Evolutionary conservation across 2,888 invertebrate species (phyloP), one percentile per base, ranked within the genome.

Genomic region (Bhutanitis thaidina): DNA sequence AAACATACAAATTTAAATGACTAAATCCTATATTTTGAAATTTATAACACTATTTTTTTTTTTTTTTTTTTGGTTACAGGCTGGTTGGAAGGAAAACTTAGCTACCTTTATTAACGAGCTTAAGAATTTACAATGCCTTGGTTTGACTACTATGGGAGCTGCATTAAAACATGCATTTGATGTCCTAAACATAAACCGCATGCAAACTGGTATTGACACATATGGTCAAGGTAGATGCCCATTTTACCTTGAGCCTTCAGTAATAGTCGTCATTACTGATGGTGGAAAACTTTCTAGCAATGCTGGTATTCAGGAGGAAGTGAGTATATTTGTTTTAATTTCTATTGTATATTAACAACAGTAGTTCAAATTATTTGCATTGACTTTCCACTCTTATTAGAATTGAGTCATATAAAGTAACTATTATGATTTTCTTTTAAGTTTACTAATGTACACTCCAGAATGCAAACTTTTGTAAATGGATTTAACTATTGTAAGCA

Each of bases 161-260:
- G 98, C 98, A 32, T 90, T 99, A 58, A 97, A 98, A 75, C 96
- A 98, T 88, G 97, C 98, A 10, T 97, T 99, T 81, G 98, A 99
- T 91, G 94, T 99, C 55, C 90, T 99, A 44, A 99, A 99, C 85
- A 94, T 99, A 64, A 99, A 99, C 89, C 93, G 98, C 52, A 97
- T 98, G 97, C 97, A 98, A 79, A 96, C 97, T 56, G 99, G 99
- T 48, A 98, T 99, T 74, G 99, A 99, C 82, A 99, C 98, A n/a
- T 99, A 99, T 86, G 99, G 99, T 0, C 98, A 97, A 90, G 99
- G 99, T 47, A 92, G 99, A 71, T 97, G 97, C 77, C 99, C 99
- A 1, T 98, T 97, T 89, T 99, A 96, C 81, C 90, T 99, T 58
- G 99, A 99, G 82, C 98, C 98, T 8, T 98, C 98, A 37, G 96